Evolutionary conservation across 2,888 invertebrate species (phyloP).

Genomic region (Tolmerus cingulatus): DNA sequence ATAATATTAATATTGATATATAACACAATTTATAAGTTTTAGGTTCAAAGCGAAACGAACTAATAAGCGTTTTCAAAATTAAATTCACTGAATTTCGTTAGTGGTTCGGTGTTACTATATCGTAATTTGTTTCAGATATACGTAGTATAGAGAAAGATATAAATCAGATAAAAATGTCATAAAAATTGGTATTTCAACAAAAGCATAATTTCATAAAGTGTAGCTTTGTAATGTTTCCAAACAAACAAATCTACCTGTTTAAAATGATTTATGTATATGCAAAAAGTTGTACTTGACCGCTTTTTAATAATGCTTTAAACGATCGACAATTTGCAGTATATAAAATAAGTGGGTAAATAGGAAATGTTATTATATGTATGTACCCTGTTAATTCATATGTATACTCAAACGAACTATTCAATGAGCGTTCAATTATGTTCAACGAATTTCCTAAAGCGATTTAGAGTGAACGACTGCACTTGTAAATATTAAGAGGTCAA

Average conservation of each 20-base stretch:
- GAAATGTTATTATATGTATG: not conserved
- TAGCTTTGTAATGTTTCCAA: not conserved
- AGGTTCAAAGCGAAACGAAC: too few species aligned
- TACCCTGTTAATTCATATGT: not conserved
- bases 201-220: not conserved
- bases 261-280: not conserved
- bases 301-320: not conserved
- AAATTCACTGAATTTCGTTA: too few species aligned
- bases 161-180: too few species aligned
- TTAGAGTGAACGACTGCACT: not conserved
- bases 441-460: not conserved
- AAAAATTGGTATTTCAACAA: too few species aligned
- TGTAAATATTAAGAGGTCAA: not conserved
- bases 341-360: not conserved
- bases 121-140: too few species aligned
- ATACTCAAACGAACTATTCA: not conserved
- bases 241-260: not conserved
- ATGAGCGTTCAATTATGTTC: not conserved
- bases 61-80: too few species aligned
- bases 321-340: not conserved
- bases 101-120: too few species aligned
- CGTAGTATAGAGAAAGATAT: too few species aligned
- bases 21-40: too few species aligned
- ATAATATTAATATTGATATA: too few species aligned
- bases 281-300: not conserved